Evolutionary conservation across 2,113 vertebrate genomes (phyloP), one percentile per base, ranked within the genome.

Genomic region (Rallus limicola): DNA sequence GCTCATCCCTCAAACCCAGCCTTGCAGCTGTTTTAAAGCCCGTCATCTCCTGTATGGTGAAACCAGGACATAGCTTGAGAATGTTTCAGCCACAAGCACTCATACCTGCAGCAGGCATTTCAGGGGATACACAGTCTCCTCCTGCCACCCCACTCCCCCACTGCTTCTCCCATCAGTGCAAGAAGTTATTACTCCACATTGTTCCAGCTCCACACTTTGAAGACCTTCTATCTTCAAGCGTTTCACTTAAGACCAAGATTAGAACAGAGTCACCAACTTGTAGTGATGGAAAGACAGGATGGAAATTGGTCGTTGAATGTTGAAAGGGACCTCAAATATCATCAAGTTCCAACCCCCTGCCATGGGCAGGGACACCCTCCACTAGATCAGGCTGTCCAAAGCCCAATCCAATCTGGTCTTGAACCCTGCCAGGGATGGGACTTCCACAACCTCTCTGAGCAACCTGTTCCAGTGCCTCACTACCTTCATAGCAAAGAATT

Each of bases 21-120:
- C 40, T 52, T 28, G 29, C 48, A 70, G 71, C n/a, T 10, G 0
- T 44, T 65, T 36, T 36, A 40, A 81, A 67, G 69, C 36, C 46
- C 1, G 0, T 12, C 46, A 7, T 33, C 55, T 69, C 55, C 78
- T 8, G 3, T 16, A 42, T 2, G 42, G 52, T 48, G 29, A 60
- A 56, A n/a, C 5, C 31, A 38, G 64, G 46, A 76, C 4, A 12
- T 4, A 67, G 28, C 67, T 69, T 0, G 0, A 46, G 23, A 56
- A 44, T 3, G 0, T 28, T 88, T 40, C 68, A 86, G 46, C 26
- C 68, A 71, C 79, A 42, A 46, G 48, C 60, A 21, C 53, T 28
- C 6, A 4, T 18, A 76, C n/a, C 46, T 15, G 2, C 53, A 24
- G 19, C 52, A 64, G 38, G 15, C 44, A 50, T 83, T 69, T 50